Evolutionary conservation across 2,113 vertebrate genomes (phyloP).

Genomic region (Nerophis lumbriciformis): DNA sequence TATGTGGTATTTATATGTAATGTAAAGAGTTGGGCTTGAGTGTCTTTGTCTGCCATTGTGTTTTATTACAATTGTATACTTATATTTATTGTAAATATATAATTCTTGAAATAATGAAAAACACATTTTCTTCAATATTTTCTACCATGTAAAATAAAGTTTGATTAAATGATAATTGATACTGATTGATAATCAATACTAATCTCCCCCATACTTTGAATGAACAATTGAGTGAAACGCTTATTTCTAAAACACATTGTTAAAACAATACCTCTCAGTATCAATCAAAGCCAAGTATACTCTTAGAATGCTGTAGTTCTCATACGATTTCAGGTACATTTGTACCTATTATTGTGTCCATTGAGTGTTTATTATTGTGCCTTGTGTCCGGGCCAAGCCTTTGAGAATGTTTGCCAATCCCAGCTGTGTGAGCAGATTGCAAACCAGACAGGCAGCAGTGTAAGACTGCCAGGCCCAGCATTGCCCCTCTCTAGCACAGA

Average conservation of each 20-base stretch:
- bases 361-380: conserved; percentile 45
- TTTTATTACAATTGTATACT: too few relatives aligned
- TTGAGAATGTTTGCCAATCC: conserved; percentile 67
- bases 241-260: background rate
- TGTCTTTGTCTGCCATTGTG: too few relatives aligned
- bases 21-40: too few relatives aligned
- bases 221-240: background rate
- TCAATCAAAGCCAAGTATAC: background rate
- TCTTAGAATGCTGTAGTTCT: too few relatives aligned
- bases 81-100: too few relatives aligned
- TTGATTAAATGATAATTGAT: background rate
- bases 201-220: background rate
- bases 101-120: too few relatives aligned
- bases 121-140: background rate
- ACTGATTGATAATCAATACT: background rate
- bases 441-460: conserved; percentile 55
- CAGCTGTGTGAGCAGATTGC: conserved; percentile 72
- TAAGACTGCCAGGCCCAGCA: conserved; percentile 42
- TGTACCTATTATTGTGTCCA: conserved; percentile 2
- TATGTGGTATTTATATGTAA: too few relatives aligned
- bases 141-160: too few relatives aligned
- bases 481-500: conserved; percentile 56
- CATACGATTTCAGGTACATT: background rate
- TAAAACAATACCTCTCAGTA: background rate
- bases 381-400: conserved; percentile 51